Base-by-base conservation (phyloP, 53 echinoderm and acorn worm genomes). In the Echinometra lucunter region DNA sequence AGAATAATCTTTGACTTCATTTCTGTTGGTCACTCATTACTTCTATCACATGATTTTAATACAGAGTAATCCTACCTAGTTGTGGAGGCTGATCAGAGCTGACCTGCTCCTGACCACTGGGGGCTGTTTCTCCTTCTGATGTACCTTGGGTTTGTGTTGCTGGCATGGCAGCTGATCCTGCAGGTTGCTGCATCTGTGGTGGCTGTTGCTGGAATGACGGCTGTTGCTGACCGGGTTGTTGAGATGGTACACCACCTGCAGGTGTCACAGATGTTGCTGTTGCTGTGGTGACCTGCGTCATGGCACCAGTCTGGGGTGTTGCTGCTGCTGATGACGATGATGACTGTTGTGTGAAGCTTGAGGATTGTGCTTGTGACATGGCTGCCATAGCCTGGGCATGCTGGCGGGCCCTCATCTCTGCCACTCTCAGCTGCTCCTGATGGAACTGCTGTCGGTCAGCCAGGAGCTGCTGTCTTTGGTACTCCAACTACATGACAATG, bases 301-400 rank as follows among this genome's bases (percentile, higher is more conserved):
- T 16, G 42, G 40, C 42, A 78, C 78, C 55, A 55, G 57, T 38
- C 35, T 57, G 58, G 37, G 90, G 90, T 27, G 90, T 63, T 58
- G 90, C 60, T 34, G 90, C 58, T 37, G 90, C 40, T 15, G 90
- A 60, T 37, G 23, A 32, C 10, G 90, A 63, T 25, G 58, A n/a
- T 32, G 45, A 16, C 5, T 44, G 40, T n/a, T 67, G 92, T 13
- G 88, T 44, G 30, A 80, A 38, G 34, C 88, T 19, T 13, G 95
- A 66, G 45, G 94, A 94, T 15, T 94, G 95, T 23, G 95, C 96
- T 74, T 98, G 98, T 34, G 95, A 94, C 97, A 97, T 97, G n/a
- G 98, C 98, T 25, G 98, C 98, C 94, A 99, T 96, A 56, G 98
- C 97, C 92, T 99, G 99, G 42, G 99, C 99, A 78, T 99, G 99